Percentiles rank a stretch among this genome's conserved stretches.
Evolutionary conservation across 2,113 vertebrate genomes (phyloP).

Genomic region (Nerophis lumbriciformis): DNA sequence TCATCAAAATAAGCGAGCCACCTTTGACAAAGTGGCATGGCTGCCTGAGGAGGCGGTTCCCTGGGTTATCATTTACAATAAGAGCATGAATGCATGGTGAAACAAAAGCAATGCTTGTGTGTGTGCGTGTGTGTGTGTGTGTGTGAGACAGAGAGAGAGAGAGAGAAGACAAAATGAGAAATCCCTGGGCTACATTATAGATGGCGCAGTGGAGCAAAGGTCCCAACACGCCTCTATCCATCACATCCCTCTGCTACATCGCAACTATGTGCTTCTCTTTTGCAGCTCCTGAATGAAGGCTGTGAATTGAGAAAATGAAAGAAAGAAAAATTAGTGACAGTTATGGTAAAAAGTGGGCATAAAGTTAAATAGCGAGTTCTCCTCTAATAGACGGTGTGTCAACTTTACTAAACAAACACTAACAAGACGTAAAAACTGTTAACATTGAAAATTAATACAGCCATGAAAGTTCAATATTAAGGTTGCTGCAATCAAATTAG

Average conservation of each 20-base stretch:
- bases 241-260: constrained; percentile 43
- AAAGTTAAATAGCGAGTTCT: neutral
- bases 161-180: constrained; percentile 44
- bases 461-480: too few species aligned
- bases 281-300: constrained; percentile 85
- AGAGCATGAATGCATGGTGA: constrained; percentile 47
- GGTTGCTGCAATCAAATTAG: too few species aligned
- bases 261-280: constrained; percentile 80
- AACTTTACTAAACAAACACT: too few species aligned
- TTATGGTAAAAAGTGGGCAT: neutral
- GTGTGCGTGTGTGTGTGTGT: constrained; percentile 36
- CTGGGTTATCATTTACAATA: constrained; percentile 52
- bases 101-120: constrained; percentile 34
- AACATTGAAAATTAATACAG: too few species aligned
- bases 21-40: constrained; percentile 36
- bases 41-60: constrained; percentile 37
- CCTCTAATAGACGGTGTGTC: neutral
- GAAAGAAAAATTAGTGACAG: neutral
- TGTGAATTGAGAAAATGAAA: constrained; percentile 41
- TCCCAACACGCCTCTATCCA: constrained; percentile 33
- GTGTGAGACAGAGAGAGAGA: constrained; percentile 23
- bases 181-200: constrained; percentile 68
- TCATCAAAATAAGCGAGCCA: constrained; percentile 20
- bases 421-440: too few species aligned
- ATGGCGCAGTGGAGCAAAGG: constrained; percentile 40